phyloP scores from a whole-genome alignment of 2,113 vertebrate genomes.

The Xerus inauris region DNA sequence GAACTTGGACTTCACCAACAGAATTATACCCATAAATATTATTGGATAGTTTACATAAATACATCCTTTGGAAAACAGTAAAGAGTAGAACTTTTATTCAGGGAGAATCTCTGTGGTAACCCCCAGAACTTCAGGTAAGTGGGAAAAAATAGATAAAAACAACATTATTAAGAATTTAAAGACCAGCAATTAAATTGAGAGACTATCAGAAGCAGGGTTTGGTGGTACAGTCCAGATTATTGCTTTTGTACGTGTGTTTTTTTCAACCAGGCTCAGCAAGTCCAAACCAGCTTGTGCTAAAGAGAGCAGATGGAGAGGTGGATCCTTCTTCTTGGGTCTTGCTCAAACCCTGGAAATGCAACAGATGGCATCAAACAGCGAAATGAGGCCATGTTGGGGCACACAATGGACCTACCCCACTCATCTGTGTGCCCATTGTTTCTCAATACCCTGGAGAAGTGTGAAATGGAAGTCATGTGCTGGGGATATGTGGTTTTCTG shows the following conservation, averaged over 20 bases:
- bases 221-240: background rate
- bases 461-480: background rate
- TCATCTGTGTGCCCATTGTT: background rate
- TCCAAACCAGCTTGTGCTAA: background rate
- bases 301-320: constrained; percentile 78
- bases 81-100: background rate
- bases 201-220: background rate
- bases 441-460: background rate
- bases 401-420: background rate
- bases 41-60: background rate
- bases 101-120: background rate
- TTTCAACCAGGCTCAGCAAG: background rate
- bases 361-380: constrained; percentile 65
- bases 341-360: constrained; percentile 21
- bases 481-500: background rate
- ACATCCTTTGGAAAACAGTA: background rate
- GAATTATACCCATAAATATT: background rate
- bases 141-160: background rate
- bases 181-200: background rate
- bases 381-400: background rate
- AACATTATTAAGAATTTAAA: background rate
- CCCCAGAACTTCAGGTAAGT: background rate
- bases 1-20: background rate
- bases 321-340: constrained; percentile 44
- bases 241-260: background rate